Conservation (phyloP, 2,113 vertebrate species). For the Pseudorectes ferrugineus region DNA sequence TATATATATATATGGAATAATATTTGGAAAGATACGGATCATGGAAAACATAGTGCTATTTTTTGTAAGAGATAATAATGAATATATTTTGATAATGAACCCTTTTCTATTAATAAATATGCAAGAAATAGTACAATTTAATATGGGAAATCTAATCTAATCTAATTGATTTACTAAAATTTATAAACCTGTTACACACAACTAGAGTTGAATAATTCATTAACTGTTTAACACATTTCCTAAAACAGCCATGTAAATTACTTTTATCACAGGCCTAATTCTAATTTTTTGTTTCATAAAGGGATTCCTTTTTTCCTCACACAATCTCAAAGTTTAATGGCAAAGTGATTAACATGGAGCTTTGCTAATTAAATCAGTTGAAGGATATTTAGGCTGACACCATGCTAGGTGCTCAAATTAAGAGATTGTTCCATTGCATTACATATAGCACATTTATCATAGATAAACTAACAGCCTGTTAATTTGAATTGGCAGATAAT, state of each 20-base stretch:
- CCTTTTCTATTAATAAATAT: constrained; percentile 32
- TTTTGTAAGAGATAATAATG: background rate
- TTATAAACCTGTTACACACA: constrained; percentile 38
- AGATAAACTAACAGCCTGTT: constrained; percentile 44
- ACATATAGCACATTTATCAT: constrained; percentile 54
- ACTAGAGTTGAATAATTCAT: constrained; percentile 64
- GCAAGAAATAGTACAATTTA: constrained; percentile 29
- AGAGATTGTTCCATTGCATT: constrained; percentile 59
- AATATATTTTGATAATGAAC: constrained; percentile 23
- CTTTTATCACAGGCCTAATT: constrained; percentile 35
- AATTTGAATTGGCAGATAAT: constrained; percentile 48
- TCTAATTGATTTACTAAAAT: constrained; percentile 46
- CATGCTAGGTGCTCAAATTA: constrained; percentile 48
- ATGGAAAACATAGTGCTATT: background rate
- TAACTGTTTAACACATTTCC: constrained; percentile 25
- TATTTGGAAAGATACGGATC: background rate
- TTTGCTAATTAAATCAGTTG: constrained; percentile 69
- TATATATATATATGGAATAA: background rate
- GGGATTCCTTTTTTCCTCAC: background rate
- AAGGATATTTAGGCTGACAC: constrained; percentile 62
- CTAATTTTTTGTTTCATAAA: constrained; percentile 23
- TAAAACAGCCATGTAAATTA: constrained; percentile 30
- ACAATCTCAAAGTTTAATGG: constrained; percentile 50
- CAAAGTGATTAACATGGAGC: constrained; percentile 59
- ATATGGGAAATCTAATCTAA: background rate